phyloP scores from a whole-genome alignment of 2,797 vertebrate genomes.

The Gorsachius magnificus region DNA sequence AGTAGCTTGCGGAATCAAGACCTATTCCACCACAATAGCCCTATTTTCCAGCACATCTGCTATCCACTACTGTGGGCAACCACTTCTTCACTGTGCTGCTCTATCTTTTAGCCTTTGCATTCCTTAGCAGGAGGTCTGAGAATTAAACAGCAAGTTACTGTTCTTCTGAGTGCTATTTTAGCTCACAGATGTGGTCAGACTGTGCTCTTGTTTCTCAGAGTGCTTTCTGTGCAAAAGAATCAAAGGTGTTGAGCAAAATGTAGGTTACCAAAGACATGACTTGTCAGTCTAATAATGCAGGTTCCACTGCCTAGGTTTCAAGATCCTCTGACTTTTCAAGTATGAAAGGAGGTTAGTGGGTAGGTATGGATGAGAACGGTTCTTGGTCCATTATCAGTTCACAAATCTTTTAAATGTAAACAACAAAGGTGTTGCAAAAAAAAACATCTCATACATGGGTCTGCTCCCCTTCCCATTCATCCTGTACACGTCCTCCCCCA shows the following conservation, averaged over 20 bases:
- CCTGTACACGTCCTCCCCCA: background rate
- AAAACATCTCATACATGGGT: background rate
- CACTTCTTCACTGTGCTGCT: background rate
- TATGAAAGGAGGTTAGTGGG: background rate
- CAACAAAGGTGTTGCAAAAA: background rate
- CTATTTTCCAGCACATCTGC: background rate
- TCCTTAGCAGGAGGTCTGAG: background rate
- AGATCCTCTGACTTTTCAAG: background rate
- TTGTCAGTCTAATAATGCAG: background rate
- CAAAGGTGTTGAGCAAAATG: background rate
- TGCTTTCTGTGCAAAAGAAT: background rate
- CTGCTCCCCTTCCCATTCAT: background rate
- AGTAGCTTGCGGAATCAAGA: background rate
- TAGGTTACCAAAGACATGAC: background rate
- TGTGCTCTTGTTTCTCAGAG: background rate
- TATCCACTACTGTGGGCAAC: background rate
- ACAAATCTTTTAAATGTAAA: background rate
- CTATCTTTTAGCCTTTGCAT: background rate
- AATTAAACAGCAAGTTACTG: background rate
- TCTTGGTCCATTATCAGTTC: background rate
- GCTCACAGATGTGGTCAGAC: background rate
- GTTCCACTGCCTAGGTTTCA: background rate
- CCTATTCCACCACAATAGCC: background rate
- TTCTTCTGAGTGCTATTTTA: constrained; percentile 1
- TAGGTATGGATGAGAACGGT: background rate